A percentile compares a stretch with the other conserved stretches of the same genome.
These are phyloP conservation scores for Corythornis leucogaster DNA, from an alignment of 2,797 vertebrate species.

Conservation along the genomic window DNA sequence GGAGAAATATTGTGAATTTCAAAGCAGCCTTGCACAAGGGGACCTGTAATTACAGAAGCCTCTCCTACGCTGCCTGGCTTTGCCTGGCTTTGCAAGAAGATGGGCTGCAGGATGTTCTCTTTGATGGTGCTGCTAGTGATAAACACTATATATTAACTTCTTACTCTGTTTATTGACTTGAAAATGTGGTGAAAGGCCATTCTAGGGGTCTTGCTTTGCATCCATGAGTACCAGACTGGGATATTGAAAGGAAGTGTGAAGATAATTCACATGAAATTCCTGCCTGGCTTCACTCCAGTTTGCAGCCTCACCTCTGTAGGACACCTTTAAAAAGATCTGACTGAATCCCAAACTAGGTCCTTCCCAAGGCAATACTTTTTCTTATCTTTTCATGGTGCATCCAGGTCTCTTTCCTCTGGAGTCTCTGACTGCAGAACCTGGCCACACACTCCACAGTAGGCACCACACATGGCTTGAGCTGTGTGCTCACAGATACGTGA, in stretches of 20 bases:
- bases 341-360: background rate
- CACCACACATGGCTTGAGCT: background rate
- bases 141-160: background rate
- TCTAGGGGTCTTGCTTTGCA: background rate
- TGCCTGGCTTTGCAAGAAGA: background rate
- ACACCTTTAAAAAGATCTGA: background rate
- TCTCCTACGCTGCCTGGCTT: background rate
- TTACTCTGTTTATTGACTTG: background rate
- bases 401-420: background rate
- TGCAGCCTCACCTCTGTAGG: background rate
- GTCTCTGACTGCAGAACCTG: background rate
- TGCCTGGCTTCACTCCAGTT: background rate
- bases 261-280: background rate
- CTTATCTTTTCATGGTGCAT: background rate
- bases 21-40: background rate
- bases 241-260: background rate
- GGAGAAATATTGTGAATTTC: constrained; percentile 32
- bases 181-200: background rate
- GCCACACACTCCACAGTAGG: accelerated
- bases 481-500: accelerated
- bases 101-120: background rate
- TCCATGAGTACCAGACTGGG: background rate
- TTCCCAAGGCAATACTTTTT: background rate
- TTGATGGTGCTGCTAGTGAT: background rate
- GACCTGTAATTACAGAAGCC: background rate